Conservation (phyloP, 2,113 vertebrate genomes). For the Nothocercus nigrocapillus region DNA sequence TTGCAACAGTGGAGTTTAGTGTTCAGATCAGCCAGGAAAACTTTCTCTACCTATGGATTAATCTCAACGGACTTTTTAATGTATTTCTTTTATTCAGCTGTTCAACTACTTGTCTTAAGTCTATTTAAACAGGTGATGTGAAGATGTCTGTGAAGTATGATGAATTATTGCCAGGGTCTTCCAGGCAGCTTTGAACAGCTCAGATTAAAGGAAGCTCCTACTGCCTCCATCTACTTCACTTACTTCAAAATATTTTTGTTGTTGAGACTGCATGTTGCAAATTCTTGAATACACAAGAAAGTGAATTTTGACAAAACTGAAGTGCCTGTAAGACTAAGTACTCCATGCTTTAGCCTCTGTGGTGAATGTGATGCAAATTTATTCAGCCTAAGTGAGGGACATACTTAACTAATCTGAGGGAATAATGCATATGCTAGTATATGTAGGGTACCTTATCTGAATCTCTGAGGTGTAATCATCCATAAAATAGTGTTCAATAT, state of each 20-base stretch:
- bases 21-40: neutral
- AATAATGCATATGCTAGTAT: neutral
- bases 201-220: neutral
- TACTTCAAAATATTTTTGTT: neutral
- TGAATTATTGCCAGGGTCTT: neutral
- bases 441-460: neutral
- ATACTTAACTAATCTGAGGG: neutral
- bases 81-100: neutral
- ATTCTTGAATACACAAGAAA: neutral
- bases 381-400: neutral
- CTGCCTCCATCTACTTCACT: neutral
- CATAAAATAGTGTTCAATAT: accelerated
- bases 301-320: neutral
- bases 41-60: neutral
- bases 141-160: neutral
- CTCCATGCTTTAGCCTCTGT: neutral
- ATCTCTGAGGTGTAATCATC: neutral
- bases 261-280: neutral
- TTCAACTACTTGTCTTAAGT: neutral
- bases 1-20: neutral
- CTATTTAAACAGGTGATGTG: neutral
- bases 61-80: neutral
- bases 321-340: neutral
- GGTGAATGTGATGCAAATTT: neutral
- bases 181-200: neutral